Percentiles rank a stretch among this genome's conserved stretches.
Evolutionary conservation across 2,113 vertebrate genomes (phyloP).

Genomic region (Chamaetylas fuelleborni): DNA sequence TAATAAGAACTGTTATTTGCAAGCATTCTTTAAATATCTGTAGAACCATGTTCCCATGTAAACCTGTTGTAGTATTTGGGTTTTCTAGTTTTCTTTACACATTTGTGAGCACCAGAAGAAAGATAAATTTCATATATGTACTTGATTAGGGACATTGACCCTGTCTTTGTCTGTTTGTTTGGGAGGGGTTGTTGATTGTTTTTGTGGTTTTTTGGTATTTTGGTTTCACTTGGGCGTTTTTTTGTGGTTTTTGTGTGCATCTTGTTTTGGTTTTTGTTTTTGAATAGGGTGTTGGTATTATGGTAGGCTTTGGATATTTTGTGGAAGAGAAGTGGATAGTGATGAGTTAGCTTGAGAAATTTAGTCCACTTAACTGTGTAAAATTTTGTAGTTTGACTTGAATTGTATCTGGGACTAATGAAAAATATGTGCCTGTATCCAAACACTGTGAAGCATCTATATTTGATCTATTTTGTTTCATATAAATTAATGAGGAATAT

Average conservation of each 20-base stretch:
- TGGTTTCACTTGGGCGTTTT: not conserved
- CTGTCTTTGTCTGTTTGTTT: not conserved
- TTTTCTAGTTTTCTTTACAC: not conserved
- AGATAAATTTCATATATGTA: not conserved
- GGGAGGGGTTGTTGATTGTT: not conserved
- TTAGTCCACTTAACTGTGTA: not conserved
- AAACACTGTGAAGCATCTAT: not conserved
- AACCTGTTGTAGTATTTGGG: not conserved
- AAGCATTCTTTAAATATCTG: not conserved
- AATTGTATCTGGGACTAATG: not conserved
- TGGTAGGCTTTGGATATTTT: not conserved
- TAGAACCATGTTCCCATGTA: not conserved
- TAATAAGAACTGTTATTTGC: not conserved
- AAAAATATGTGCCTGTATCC: not conserved
- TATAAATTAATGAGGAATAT: not conserved
- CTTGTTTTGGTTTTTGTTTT: not conserved
- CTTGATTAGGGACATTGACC: not conserved
- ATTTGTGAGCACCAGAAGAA: not conserved
- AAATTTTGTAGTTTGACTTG: not conserved
- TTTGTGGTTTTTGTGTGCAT: not conserved
- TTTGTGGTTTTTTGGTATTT: not conserved
- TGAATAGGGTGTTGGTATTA: too few relatives aligned
- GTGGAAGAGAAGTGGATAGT: not conserved
- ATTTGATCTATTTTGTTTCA: not conserved
- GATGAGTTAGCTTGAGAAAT: not conserved